Evolutionary conservation across 2,113 vertebrate species (phyloP).

Genomic region (Oriolus oriolus): DNA sequence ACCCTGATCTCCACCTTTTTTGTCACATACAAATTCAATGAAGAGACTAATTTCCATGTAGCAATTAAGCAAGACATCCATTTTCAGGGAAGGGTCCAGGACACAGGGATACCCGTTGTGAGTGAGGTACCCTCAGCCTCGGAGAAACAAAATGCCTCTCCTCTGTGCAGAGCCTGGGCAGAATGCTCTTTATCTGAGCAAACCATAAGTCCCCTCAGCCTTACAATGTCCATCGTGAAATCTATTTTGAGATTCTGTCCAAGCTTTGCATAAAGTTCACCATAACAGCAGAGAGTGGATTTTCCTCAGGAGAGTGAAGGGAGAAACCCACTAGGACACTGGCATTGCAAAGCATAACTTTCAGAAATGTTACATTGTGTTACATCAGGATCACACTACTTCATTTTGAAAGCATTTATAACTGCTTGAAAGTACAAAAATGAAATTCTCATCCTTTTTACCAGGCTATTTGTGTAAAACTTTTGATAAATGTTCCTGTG

Average conservation of each 20-base stretch:
- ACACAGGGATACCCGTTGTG: rapidly evolving
- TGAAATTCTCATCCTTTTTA: not conserved
- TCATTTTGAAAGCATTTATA: not conserved
- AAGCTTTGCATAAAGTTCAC: not conserved
- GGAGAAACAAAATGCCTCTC: not conserved
- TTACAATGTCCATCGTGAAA: rapidly evolving
- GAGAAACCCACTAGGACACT: not conserved
- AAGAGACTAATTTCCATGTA: not conserved
- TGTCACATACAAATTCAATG: rapidly evolving
- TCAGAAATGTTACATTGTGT: not conserved
- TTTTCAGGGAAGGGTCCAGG: not conserved
- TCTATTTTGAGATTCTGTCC: not conserved
- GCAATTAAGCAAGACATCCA: not conserved
- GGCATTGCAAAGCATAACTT: not conserved
- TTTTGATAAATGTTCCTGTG: not conserved
- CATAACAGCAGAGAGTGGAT: not conserved
- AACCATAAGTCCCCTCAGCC: not conserved
- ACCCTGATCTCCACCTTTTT: not conserved
- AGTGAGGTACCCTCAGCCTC: not conserved
- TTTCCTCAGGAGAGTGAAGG: rapidly evolving
- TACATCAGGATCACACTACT: not conserved
- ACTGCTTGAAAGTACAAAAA: not conserved
- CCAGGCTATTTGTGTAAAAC: not conserved
- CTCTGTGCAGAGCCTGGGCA: not conserved
- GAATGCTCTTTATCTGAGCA: not conserved